Conservation (phyloP, 2,113 vertebrate genomes). For the Hydrochoerus hydrochaeris region DNA sequence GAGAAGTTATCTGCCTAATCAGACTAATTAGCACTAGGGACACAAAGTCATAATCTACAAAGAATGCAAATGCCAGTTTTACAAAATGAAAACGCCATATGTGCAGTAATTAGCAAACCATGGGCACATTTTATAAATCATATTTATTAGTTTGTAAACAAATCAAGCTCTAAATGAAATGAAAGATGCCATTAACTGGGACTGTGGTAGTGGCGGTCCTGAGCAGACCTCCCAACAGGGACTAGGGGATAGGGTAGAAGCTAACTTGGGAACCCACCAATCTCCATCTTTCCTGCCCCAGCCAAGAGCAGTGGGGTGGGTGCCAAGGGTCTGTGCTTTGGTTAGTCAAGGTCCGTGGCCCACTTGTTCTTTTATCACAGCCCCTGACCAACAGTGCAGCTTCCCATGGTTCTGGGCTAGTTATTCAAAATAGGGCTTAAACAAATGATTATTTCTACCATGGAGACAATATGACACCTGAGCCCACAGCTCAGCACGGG, state of each 20-base stretch:
- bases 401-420: background rate
- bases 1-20: constrained; percentile 89
- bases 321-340: background rate
- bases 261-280: background rate
- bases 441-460: background rate
- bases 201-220: constrained; percentile 28
- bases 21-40: constrained; percentile 91
- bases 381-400: background rate
- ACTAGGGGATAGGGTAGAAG: background rate
- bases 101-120: constrained; percentile 91
- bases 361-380: background rate
- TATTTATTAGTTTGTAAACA: constrained; percentile 92
- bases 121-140: constrained; percentile 90
- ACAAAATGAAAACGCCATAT: constrained; percentile 90
- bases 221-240: background rate
- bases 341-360: background rate
- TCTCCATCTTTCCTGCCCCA: background rate
- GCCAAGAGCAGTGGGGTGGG: background rate
- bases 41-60: constrained; percentile 88
- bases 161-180: constrained; percentile 89
- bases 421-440: background rate
- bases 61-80: constrained; percentile 91
- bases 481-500: background rate
- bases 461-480: background rate
- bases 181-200: constrained; percentile 82